Base-by-base conservation (phyloP, 2,113 vertebrate species). In the Willisornis vidua region DNA sequence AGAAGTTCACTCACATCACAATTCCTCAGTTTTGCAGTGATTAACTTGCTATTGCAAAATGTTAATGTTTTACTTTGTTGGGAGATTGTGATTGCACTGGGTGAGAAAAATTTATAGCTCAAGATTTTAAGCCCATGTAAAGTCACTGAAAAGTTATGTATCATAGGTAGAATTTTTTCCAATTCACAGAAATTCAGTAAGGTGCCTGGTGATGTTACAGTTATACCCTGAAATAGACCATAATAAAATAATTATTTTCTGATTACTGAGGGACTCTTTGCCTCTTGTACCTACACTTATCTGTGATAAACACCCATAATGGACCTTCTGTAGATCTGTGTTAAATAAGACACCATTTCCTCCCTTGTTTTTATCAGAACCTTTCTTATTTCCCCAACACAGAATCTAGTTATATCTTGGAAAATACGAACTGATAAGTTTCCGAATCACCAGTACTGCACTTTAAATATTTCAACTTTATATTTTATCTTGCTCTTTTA, bases 401-500 rank as follows among this genome's bases (percentile, higher is more conserved):
- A 48, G 12, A 85, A 85, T 41, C 35, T 61, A 19, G 6, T 85
- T 55, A 7, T 48, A 55, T 78, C 57, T 67, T 93, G 29, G 14
- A 85, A 87, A 70, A 76, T 1, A 11, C 19, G 48, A 48, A 72
- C 26, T 22, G 29, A 8, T 52, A 76, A 18, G 22, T 43, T 87
- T 91, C 39, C 89, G 49, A 55, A 59, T 82, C 82, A 65, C 23
- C n/a, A 85, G 45, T 61, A 70, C n/a, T 15, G 15, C 0, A 2
- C 41, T 80, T 79, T 46, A 93, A 90, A 59, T 86, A 80, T 83
- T 88, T 79, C 17, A 90, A 3, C n/a, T 70, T 92, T 59, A 9
- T 49, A n/a, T 88, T 94, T 94, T 86, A 83, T 94, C 82, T 90
- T 55, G 12, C 55, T 73, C 37, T 92, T 95, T 92, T 92, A 88